Percentiles rank a stretch among this genome's conserved stretches.
These are phyloP conservation scores for Piprites chloris DNA, from an alignment of 2,113 vertebrate species.

Conservation along the genomic window DNA sequence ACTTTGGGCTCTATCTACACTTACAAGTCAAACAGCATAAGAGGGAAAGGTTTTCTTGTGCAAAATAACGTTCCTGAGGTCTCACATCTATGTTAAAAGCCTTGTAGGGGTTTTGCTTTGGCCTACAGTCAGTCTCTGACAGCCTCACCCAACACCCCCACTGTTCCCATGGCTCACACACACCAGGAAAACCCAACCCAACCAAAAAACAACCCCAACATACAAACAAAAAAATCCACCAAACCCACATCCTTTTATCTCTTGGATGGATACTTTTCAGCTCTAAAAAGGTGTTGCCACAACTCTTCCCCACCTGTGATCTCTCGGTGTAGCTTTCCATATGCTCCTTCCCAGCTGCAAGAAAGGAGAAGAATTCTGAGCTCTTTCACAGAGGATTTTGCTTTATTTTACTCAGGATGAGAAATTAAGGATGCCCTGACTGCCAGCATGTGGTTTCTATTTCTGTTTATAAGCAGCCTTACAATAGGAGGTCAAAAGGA, in stretches of 20 bases:
- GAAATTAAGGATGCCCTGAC: conserved; percentile 36
- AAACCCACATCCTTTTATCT: not conserved
- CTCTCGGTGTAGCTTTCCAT: not conserved
- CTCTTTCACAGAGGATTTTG: not conserved
- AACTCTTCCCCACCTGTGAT: not conserved
- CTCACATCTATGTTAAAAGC: not conserved
- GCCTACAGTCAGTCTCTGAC: not conserved
- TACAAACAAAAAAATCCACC: not conserved
- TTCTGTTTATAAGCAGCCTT: conserved; percentile 38
- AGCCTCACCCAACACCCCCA: not conserved
- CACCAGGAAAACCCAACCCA: not conserved
- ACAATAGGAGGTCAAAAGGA: conserved; percentile 40
- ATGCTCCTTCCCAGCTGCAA: not conserved
- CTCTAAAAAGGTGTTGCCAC: not conserved
- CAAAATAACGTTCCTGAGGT: not conserved
- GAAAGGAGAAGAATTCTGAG: not conserved
- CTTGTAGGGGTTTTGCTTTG: not conserved
- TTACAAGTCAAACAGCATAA: not conserved
- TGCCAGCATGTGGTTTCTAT: conserved; percentile 48
- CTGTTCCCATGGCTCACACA: not conserved
- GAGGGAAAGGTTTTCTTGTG: not conserved
- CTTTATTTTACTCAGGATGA: not conserved
- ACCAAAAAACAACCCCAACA: not conserved
- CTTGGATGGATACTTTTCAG: not conserved
- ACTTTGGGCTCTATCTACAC: not conserved